Evolutionary conservation across 2,888 invertebrate species (phyloP).

Genomic region (Lithophane ornitopus): DNA sequence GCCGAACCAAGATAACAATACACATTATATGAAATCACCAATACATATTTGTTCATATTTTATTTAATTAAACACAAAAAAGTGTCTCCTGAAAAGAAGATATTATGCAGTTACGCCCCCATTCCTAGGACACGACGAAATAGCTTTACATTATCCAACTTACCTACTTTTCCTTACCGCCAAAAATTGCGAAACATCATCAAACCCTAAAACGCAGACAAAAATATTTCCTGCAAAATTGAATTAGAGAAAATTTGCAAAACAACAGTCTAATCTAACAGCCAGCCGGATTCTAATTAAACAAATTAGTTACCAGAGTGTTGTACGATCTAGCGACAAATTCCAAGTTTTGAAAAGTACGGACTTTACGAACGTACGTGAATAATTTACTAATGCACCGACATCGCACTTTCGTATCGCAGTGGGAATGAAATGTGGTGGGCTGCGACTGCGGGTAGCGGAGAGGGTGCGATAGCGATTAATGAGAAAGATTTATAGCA

Average conservation of each 20-base stretch:
- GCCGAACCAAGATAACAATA: no score
- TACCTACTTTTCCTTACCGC: not conserved
- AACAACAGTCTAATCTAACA: constrained; percentile 62
- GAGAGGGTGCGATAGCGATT: constrained; percentile 33
- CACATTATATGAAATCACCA: no score
- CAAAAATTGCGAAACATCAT: constrained; percentile 29
- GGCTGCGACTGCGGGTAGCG: constrained; percentile 11
- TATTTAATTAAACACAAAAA: no score
- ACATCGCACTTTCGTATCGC: constrained; percentile 79
- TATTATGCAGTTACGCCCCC: no score
- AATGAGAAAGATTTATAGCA: not conserved
- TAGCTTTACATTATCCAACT: not conserved
- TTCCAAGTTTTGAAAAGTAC: constrained; percentile 85
- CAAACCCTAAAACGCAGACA: constrained; percentile 24
- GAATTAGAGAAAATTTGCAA: constrained; percentile 61
- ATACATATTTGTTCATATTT: no score
- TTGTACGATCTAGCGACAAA: constrained; percentile 86
- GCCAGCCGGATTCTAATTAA: constrained; percentile 79
- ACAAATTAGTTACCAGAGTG: constrained; percentile 84
- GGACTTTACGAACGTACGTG: constrained; percentile 86
- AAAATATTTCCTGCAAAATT: constrained; percentile 54
- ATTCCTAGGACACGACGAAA: no score
- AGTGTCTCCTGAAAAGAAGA: no score
- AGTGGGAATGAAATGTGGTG: constrained; percentile 77
- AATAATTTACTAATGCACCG: constrained; percentile 90